Percentiles rank a stretch among this genome's conserved stretches.
phyloP scores from a whole-genome alignment of 1,140 invertebrate genomes.

The Kradibia gibbosae region DNA sequence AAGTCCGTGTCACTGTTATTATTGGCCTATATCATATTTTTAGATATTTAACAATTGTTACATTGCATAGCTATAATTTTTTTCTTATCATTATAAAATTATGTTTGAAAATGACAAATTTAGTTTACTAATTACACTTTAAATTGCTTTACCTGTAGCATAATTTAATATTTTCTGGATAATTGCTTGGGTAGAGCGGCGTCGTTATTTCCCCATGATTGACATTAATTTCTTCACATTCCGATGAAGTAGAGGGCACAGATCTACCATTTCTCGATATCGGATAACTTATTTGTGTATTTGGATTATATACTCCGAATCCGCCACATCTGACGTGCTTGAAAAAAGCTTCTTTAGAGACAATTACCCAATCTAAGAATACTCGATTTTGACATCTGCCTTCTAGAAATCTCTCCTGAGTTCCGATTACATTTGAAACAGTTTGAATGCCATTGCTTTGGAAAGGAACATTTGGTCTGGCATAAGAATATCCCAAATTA shows the following conservation, averaged over 20 bases:
- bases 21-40: too few relatives aligned
- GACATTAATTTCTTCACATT: conserved; percentile 25
- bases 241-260: background rate
- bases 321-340: conserved; percentile 54
- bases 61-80: too few relatives aligned
- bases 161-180: conserved; percentile 58
- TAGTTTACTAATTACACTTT: background rate
- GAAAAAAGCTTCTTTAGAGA: conserved; percentile 60
- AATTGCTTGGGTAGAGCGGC: conserved; percentile 57
- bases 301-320: background rate
- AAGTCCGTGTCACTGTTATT: too few relatives aligned
- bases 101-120: background rate
- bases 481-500: conserved; percentile 59
- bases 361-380: conserved; percentile 61
- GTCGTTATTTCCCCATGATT: conserved; percentile 55
- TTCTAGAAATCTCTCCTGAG: background rate
- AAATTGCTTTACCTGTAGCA: conserved; percentile 60
- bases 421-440: background rate
- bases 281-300: background rate
- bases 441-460: background rate
- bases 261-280: background rate
- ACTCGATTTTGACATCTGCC: conserved; percentile 56
- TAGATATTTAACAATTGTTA: too few relatives aligned
- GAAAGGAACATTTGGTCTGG: conserved; percentile 52
- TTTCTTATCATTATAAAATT: background rate